A percentile compares a stretch with the other conserved stretches of the same genome.
These are phyloP conservation scores for Drosophila sp. DNA, from an alignment of 1,140 invertebrate species.

Conservation along the genomic window DNA sequence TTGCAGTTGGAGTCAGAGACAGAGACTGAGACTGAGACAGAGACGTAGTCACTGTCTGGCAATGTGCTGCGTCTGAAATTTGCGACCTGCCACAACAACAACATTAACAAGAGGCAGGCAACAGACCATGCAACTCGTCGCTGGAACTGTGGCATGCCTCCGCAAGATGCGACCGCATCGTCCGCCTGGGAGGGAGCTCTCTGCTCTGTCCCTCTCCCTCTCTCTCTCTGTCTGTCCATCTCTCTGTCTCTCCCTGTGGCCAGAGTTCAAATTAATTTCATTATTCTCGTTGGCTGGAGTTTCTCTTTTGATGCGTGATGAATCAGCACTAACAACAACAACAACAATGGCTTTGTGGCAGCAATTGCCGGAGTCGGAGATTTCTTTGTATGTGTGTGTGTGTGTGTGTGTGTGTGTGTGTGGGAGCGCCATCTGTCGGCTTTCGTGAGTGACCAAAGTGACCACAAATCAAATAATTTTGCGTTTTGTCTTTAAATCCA, in stretches of 20 bases:
- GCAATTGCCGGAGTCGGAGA: constrained; percentile 3
- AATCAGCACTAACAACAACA: constrained; percentile 42
- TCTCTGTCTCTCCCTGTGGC: constrained; percentile 37
- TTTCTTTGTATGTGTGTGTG: constrained; percentile 23
- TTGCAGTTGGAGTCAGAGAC: background rate
- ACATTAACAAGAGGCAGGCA: constrained; percentile 32
- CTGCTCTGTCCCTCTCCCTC: constrained; percentile 4
- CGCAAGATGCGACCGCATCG: constrained; percentile 50
- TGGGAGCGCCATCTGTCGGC: constrained; percentile 26
- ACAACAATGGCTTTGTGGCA: background rate
- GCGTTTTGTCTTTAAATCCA: constrained; percentile 34
- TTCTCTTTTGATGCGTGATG: constrained; percentile 64
- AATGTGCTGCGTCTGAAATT: constrained; percentile 59
- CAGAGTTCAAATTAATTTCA: constrained; percentile 70
- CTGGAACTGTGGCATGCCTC: constrained; percentile 58
- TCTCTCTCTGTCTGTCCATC: no score
- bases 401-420: background rate
- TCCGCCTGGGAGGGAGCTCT: constrained; percentile 17
- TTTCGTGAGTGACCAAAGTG: constrained; percentile 26
- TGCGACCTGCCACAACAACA: constrained; percentile 60
- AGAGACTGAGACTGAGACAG: background rate
- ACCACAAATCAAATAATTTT: constrained; percentile 53
- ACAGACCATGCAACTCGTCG: constrained; percentile 57
- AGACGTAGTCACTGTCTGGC: constrained; percentile 57
- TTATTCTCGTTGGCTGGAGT: constrained; percentile 65